Conservation (phyloP, 2,797 vertebrate genomes). For the Coregonus sp. region DNA sequence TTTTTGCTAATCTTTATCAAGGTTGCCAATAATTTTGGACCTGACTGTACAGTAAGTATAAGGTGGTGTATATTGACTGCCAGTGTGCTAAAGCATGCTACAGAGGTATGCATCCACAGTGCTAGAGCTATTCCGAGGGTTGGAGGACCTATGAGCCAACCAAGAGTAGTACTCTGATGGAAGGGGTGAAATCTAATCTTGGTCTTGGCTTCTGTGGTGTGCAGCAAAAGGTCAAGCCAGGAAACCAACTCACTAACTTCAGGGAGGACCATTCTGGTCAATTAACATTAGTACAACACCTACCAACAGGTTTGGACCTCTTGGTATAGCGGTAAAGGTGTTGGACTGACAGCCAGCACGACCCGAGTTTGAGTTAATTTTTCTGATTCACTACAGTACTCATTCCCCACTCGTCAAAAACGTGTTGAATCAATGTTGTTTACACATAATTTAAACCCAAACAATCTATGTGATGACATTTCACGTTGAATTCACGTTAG, state of each 20-base stretch:
- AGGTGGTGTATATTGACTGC: background rate
- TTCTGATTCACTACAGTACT: background rate
- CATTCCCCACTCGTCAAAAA: background rate
- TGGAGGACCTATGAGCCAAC: slow-evolving; percentile 12
- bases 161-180: slow-evolving; percentile 19
- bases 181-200: slow-evolving; percentile 37
- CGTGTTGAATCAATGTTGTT: no score
- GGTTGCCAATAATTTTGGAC: background rate
- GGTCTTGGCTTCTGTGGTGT: slow-evolving; percentile 12
- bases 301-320: no score
- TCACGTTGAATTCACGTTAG: no score
- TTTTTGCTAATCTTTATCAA: background rate
- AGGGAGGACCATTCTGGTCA: background rate
- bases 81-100: slow-evolving; percentile 4
- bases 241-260: background rate
- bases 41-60: background rate
- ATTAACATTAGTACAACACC: no score
- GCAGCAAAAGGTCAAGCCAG: slow-evolving; percentile 29
- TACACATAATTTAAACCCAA: no score
- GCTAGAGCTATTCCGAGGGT: slow-evolving; percentile 46
- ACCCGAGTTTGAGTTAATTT: no score
- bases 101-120: background rate
- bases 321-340: no score
- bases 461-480: no score
- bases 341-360: no score